Percentiles rank a stretch among this genome's conserved stretches.
Evolutionary conservation across 2,113 vertebrate genomes (phyloP).

Genomic region (Perca schrenkii): DNA sequence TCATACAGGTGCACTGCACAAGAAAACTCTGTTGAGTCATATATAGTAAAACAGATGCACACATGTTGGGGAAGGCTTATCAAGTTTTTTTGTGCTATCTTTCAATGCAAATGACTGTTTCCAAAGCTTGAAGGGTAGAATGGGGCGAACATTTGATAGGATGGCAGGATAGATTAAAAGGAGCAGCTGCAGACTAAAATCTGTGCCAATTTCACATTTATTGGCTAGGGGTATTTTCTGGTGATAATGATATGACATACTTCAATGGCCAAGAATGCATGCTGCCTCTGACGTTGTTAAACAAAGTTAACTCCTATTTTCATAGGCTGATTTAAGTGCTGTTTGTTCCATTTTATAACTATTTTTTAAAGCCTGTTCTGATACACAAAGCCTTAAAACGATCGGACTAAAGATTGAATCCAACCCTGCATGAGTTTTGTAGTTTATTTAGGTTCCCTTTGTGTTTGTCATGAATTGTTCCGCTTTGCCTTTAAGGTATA

Average conservation of each 20-base stretch:
- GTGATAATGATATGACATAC: slow-evolving; percentile 14
- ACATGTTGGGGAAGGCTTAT: slow-evolving; percentile 18
- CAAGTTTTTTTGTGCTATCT: slow-evolving; percentile 9
- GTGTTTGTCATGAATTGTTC: slow-evolving; percentile 75
- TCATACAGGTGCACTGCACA: slow-evolving; percentile 61
- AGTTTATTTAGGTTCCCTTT: slow-evolving; percentile 61
- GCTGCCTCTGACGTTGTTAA: not conserved
- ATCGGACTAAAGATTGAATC: slow-evolving; percentile 16
- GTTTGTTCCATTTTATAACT: not conserved
- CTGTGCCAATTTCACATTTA: slow-evolving; percentile 32
- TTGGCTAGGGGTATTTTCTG: slow-evolving; percentile 21
- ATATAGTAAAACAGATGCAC: slow-evolving; percentile 50
- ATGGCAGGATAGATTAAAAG: slow-evolving; percentile 36
- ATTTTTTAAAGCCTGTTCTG: not conserved
- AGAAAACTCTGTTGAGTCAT: slow-evolving; percentile 54
- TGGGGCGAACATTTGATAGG: slow-evolving; percentile 28
- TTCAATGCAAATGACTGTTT: slow-evolving; percentile 28
- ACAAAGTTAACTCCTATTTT: not conserved
- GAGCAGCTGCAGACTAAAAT: slow-evolving; percentile 45
- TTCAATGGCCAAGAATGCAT: not conserved
- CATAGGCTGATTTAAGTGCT: not conserved
- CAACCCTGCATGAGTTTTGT: not conserved
- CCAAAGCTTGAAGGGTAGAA: slow-evolving; percentile 11
- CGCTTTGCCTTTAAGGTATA: slow-evolving; percentile 67
- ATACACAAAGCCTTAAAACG: not conserved